A percentile compares a stretch with the other conserved stretches of the same genome.
Conservation (phyloP, 2,797 vertebrate genomes). For the Thamnophis elegans region DNA sequence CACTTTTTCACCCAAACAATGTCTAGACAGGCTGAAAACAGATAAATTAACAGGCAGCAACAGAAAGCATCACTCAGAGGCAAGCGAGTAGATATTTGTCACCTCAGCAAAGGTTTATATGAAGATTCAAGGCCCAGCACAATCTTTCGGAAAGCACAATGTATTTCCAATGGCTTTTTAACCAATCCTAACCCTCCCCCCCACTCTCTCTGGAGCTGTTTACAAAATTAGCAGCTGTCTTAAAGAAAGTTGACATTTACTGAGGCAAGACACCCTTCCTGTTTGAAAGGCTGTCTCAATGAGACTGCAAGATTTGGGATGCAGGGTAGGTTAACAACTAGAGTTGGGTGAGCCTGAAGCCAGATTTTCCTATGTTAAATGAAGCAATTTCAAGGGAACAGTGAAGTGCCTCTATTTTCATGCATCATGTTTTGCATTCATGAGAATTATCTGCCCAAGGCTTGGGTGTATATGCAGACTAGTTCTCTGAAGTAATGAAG, state of each 20-base stretch:
- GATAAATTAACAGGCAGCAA: conserved; percentile 70
- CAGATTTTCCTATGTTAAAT: background rate
- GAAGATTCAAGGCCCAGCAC: conserved; percentile 60
- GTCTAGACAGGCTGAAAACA: conserved; percentile 78
- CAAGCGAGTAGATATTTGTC: conserved; percentile 71
- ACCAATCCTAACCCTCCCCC: conserved; percentile 18
- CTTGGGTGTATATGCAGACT: background rate
- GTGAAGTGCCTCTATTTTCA: background rate
- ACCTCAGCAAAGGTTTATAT: conserved; percentile 72
- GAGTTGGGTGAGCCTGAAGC: background rate
- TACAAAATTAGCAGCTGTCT: conserved; percentile 57
- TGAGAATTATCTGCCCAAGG: background rate
- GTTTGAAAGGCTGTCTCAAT: conserved; percentile 44
- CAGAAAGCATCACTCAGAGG: conserved; percentile 65
- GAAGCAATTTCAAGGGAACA: background rate
- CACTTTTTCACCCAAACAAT: conserved; percentile 70
- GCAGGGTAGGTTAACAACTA: background rate
- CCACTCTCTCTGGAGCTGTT: conserved; percentile 45
- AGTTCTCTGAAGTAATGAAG: background rate
- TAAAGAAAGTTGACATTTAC: conserved; percentile 50
- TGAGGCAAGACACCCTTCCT: conserved; percentile 44
- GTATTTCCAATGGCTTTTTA: conserved; percentile 68
- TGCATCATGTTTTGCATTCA: background rate
- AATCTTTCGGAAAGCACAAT: conserved; percentile 61
- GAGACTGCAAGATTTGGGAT: conserved; percentile 51